Evolutionary conservation across 2,888 invertebrate species (phyloP), one percentile per base, ranked within the genome.

Genomic region (Agriopis leucophaearia): DNA sequence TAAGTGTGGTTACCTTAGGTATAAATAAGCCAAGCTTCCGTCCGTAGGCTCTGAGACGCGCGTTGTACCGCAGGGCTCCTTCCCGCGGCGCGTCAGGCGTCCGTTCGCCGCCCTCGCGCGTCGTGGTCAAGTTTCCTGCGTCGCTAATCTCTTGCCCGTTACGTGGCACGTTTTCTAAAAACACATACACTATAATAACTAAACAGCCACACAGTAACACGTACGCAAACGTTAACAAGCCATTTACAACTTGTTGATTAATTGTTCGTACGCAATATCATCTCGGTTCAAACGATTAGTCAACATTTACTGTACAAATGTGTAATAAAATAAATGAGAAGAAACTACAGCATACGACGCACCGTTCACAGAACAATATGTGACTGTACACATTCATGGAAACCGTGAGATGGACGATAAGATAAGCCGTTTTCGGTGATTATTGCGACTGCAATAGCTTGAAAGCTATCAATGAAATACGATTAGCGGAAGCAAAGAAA

Each of bases 11-110:
- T 75, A 94, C 94, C 90, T 94, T 94, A 79, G 94, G 94, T 84
- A 94, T 94, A 81, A 92, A 89, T 74, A 94, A 84, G 40, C 91
- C 88, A 35, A 94, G 88, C 75, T 94, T 94, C 74, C 91, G 83
- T 1, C 94, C 94, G 75, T 88, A 91, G 1, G 92, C 92, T 62
- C 90, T 81, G 4, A 94, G 82, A 38, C 93, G 79, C 1, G 91
- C 87, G 78, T 93, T 94, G 80, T 87, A 86, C 0, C 62, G 58
- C 48, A 48, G 42, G 8, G 50, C 57, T 13, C 88, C 89, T 8
- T 85, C 84, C 16, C 83, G 77, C 48, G 82, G 56, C 13, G 77
- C 69, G 36, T 55, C 66, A 8, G 58, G 64, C 16, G 63, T 8
- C 59, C 74, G n/a, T 60, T 68, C 38, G 61, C 63, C 16, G 64